Percentiles rank a stretch among this genome's conserved stretches.
phyloP scores from a whole-genome alignment of 2,888 invertebrate species.

The Bibio marci region DNA sequence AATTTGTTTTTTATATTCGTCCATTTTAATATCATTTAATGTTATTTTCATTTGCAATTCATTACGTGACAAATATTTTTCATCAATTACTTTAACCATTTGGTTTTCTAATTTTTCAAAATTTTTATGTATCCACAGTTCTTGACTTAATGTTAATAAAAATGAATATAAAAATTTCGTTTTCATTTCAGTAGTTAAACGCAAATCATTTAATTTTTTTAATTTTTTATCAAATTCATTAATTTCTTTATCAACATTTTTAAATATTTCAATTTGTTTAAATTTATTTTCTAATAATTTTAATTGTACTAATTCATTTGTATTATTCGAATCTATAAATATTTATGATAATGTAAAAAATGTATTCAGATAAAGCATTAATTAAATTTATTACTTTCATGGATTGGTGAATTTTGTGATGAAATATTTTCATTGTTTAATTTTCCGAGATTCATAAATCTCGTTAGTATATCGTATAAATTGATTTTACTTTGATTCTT shows the following conservation, averaged over 20 bases:
- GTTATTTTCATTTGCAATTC: conserved; percentile 34
- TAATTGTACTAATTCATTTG: conserved; percentile 16
- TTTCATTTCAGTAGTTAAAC: conserved; percentile 39
- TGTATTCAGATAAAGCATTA: too few species aligned
- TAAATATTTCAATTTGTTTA: conserved; percentile 47
- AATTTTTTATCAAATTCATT: conserved; percentile 48
- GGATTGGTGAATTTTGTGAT: too few species aligned
- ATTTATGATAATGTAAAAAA: not conserved
- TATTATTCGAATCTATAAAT: conserved; percentile 6
- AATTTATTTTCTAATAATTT: conserved; percentile 33
- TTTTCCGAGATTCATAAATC: too few species aligned
- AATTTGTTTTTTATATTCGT: conserved; percentile 30
- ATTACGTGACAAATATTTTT: conserved; percentile 35
- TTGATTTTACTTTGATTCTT: too few species aligned
- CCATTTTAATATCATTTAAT: conserved; percentile 34
- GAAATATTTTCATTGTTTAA: too few species aligned
- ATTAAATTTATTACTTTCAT: too few species aligned
- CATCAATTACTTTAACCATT: conserved; percentile 40
- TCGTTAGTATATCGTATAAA: too few species aligned
- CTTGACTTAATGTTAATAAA: conserved; percentile 51
- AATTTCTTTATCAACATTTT: conserved; percentile 38
- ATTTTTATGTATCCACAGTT: conserved; percentile 53
- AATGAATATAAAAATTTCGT: conserved; percentile 42
- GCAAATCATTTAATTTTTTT: conserved; percentile 34
- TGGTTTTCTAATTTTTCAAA: conserved; percentile 53